Base-by-base conservation (phyloP, 2,797 vertebrate species). In the Cynopterus sphinx region DNA sequence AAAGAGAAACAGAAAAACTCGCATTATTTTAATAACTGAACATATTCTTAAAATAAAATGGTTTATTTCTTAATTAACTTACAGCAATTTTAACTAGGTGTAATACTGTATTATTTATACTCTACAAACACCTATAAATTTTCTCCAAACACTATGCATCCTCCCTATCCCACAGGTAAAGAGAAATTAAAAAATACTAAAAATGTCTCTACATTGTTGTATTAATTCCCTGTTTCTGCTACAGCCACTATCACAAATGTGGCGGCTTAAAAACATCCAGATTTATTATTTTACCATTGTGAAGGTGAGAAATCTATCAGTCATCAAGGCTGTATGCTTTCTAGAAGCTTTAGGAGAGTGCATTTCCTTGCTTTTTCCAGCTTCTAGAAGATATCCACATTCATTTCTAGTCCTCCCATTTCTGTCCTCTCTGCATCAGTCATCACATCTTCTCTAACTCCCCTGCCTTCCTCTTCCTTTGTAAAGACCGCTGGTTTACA, bases 241-340 rank as follows among this genome's bases (percentile, higher is more conserved):
- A 0, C 22, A 51, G 33, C 2, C 57, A 77, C 51, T 9, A 33
- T 5, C 24, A 26, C 19, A 59, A 57, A 33, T 17, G n/a, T 17
- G 41, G 26, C n/a, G 9, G 28, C 24, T 77, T 75, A 53, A 74
- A 87, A 73, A 1, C 55, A 26, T 53, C 8, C 12, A 12, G 6
- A 68, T 15, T 5, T 33, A 26, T 65, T 53, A 55, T 39, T 0
- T 46, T 36, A 73, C 2, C 9, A 9, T 24, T 49, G 26, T 15
- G 13, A 7, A 75, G 28, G 10, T 73, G 53, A 43, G 36, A 89
- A 21, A 68, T 24, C 24, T 65, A 41, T 16, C 28, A 5, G 9
- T 70, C 7, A 3, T 28, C 2, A 16, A 39, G 2, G 4, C 12
- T 49, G 11, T 0, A 0, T 13, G 70, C 21, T 26, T 43, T 74